These are phyloP conservation scores for Patella ulyssiponensis DNA, from an alignment of 2,888 invertebrate genomes.

Conservation along the genomic window DNA sequence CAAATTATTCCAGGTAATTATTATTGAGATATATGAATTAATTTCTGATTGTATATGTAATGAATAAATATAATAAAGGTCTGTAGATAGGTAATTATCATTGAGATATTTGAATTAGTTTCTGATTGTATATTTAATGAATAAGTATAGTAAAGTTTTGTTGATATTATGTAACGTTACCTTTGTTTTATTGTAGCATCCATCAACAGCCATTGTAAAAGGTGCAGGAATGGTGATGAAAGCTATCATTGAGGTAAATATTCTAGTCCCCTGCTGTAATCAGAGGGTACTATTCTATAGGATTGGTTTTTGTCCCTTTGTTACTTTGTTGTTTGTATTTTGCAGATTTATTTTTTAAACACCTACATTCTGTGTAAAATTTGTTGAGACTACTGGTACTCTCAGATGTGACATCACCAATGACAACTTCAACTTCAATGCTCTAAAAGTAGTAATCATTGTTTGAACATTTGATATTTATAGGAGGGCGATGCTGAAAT, in stretches of 20 bases:
- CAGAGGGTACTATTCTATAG: neutral
- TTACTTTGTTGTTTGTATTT: neutral
- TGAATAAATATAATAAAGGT: too few species aligned
- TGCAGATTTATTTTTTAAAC: too few species aligned
- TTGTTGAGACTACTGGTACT: neutral
- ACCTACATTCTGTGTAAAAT: neutral
- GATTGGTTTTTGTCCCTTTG: neutral
- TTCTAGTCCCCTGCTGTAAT: neutral
- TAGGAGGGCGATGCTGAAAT: conserved; percentile 91
- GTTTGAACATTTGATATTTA: neutral
- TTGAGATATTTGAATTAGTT: neutral
- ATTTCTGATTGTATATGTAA: neutral
- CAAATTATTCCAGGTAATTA: conserved; percentile 86
- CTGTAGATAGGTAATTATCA: conserved; percentile 76
- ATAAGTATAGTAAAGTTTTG: too few species aligned
- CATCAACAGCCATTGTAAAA: conserved; percentile 97
- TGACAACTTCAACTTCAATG: neutral
- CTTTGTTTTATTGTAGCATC: conserved; percentile 79
- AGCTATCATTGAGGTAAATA: conserved; percentile 87
- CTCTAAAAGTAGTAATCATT: too few species aligned
- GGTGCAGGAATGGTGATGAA: conserved; percentile 98
- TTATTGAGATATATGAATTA: neutral
- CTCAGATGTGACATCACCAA: neutral
- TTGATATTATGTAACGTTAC: too few species aligned
- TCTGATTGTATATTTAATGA: neutral